Evolutionary conservation across 2,797 vertebrate species (phyloP).

Genomic region (Coracias cyanogaster): DNA sequence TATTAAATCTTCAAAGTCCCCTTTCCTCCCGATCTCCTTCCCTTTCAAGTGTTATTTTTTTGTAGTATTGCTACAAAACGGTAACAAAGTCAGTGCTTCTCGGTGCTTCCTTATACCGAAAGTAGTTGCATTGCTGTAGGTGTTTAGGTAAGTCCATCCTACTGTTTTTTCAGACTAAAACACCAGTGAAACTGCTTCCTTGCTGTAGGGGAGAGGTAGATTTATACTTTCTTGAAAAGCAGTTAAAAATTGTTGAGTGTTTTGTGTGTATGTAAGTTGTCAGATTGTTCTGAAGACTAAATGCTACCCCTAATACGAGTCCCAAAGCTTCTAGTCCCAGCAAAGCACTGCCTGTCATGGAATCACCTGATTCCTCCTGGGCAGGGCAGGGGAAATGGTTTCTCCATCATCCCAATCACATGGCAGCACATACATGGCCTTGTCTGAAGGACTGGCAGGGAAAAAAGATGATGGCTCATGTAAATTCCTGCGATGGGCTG

Average conservation of each 20-base stretch:
- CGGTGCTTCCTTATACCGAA: not conserved
- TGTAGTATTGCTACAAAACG: not conserved
- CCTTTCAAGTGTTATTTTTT: not conserved
- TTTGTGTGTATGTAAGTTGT: accelerated
- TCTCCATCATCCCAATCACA: accelerated
- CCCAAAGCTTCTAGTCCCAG: not conserved
- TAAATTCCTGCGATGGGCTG: not conserved
- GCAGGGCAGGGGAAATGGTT: not conserved
- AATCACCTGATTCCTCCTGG: not conserved
- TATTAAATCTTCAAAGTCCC: not conserved
- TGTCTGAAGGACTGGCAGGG: not conserved
- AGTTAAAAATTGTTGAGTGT: not conserved
- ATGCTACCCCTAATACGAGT: not conserved
- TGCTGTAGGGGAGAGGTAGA: not conserved
- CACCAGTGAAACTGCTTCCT: not conserved
- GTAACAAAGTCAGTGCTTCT: not conserved
- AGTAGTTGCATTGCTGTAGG: not conserved
- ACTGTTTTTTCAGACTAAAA: not conserved
- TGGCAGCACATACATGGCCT: not conserved
- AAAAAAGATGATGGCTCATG: not conserved
- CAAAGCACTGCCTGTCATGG: no score
- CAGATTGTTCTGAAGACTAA: not conserved
- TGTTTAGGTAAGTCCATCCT: not conserved
- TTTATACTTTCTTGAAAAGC: not conserved
- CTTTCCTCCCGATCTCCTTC: not conserved